A percentile compares a stretch with the other conserved stretches of the same genome.
These are phyloP conservation scores for Varroa destructor DNA, from an alignment of 1,140 invertebrate species.

Conservation along the genomic window DNA sequence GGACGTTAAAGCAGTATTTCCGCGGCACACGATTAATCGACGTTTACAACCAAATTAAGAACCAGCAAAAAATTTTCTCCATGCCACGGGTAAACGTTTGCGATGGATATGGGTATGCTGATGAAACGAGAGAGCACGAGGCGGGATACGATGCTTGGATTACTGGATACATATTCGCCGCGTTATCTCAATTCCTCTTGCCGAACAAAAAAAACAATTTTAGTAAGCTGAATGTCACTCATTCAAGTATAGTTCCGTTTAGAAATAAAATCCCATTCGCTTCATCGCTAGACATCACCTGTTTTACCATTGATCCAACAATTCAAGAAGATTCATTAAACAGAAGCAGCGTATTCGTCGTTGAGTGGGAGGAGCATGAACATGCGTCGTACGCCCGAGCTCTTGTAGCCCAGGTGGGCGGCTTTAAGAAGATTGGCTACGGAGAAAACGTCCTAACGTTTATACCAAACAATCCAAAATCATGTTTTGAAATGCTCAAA, in stretches of 20 bases:
- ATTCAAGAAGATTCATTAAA: background rate
- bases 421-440: background rate
- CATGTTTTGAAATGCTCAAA: background rate
- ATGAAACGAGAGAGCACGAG: conserved; percentile 8
- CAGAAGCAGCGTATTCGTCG: conserved; percentile 1
- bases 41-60: conserved; percentile 4
- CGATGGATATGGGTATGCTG: conserved; percentile 1
- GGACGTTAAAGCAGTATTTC: background rate
- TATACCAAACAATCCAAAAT: background rate
- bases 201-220: background rate
- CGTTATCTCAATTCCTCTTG: background rate
- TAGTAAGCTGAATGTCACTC: background rate
- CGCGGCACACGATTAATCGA: conserved; percentile 2
- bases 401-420: background rate
- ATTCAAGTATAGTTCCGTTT: background rate
- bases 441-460: background rate
- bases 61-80: conserved; percentile 1
- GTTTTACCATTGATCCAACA: background rate
- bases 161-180: conserved; percentile 16
- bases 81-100: background rate
- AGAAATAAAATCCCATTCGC: conserved; percentile 3
- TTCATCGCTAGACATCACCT: conserved; percentile 1
- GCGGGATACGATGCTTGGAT: conserved; percentile 6
- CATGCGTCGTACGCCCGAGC: background rate
- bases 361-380: conserved; percentile 1